A percentile compares a stretch with the other conserved stretches of the same genome.
phyloP scores from a whole-genome alignment of 2,113 vertebrate genomes.

The Ardeotis arabs region DNA sequence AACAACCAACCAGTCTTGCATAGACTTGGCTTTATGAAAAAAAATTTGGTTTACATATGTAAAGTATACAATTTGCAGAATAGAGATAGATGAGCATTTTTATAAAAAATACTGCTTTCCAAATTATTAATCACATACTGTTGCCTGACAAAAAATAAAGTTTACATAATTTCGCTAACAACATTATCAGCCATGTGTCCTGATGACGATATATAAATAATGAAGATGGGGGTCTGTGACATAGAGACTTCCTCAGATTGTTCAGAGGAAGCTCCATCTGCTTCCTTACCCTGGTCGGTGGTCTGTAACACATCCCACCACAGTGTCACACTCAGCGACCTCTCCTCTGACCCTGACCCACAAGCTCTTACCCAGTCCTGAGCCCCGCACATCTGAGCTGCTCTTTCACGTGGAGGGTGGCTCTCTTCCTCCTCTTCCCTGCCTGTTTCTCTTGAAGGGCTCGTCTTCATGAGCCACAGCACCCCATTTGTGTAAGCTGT shows the following conservation, averaged over 20 bases:
- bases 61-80: no score
- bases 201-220: no score
- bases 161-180: no score
- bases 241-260: background rate
- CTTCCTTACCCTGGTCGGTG: background rate
- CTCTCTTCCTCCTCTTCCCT: background rate
- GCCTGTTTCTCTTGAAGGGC: background rate
- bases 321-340: background rate
- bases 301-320: background rate
- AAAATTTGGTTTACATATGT: no score
- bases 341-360: background rate
- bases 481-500: background rate
- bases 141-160: no score
- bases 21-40: no score
- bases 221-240: background rate
- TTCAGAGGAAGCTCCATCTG: background rate
- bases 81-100: no score
- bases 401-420: background rate
- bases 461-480: accelerated
- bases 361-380: accelerated
- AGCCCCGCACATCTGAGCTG: background rate
- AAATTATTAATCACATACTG: no score
- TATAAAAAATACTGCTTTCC: no score
- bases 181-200: no score
- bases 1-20: no score